Base-by-base conservation (phyloP, 2,888 invertebrate genomes). In the Tipula lateralis region DNA sequence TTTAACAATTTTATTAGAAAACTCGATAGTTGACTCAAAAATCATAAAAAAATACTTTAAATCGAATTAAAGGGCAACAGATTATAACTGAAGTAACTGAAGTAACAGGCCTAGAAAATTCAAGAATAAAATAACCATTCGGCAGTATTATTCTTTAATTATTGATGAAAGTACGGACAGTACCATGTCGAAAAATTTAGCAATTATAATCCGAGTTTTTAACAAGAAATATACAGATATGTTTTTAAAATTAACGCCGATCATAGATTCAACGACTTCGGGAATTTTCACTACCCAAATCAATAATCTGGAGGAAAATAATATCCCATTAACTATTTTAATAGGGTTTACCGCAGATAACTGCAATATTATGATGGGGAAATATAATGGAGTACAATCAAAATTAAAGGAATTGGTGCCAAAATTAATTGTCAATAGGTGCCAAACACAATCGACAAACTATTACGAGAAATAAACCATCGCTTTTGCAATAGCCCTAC, bases 131-230 rank as follows among this genome's bases (percentile, higher is more conserved):
- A n/a, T n/a, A n/a, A n/a, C n/a, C n/a, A n/a, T n/a, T n/a, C n/a
- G n/a, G n/a, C n/a, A n/a, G n/a, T n/a, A n/a, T n/a, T 85, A 81
- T 85, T 85, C 85, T 30, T 30, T 85, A 24, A 84, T 85, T 29
- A 85, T 85, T 81, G 85, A 85, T 36, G 85, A 85, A 84, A 85
- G 85, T 80, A 84, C 84, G 7, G 85, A 85, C 66, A 81, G 84
- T 50, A 81, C 85, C 3, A 44, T 84, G n/a, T 39, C 39, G 7
- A 84, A 85, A 84, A 85, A 85, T 83, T 81, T 85, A 83, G 80
- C 80, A 1, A 84, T 85, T 29, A 66, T 85, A 39, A 81, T 85
- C 80, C 12, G 85, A 39, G 34, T 84, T 84, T 85, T 85, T 81
- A 24, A 84, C 13, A 30, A 5, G 13, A 39, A 39, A 39, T 39